Percentiles rank a stretch among this genome's conserved stretches.
Conservation (phyloP, 2,113 vertebrate genomes). For the Telmatochromis brichardi region DNA sequence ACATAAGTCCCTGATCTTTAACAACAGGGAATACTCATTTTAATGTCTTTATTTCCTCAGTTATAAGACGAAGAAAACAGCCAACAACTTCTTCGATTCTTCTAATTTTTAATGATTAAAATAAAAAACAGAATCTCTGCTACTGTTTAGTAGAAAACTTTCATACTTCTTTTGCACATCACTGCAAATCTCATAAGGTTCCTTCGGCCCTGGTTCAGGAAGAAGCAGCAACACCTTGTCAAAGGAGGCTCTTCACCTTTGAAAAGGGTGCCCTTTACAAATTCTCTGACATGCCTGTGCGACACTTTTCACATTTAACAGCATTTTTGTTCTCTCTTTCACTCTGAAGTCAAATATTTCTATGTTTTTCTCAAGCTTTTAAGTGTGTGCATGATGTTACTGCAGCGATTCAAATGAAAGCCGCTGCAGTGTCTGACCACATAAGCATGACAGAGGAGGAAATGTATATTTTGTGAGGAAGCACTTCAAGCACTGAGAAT, state of each 20-base stretch:
- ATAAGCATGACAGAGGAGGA: background rate
- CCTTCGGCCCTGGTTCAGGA: background rate
- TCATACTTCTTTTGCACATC: background rate
- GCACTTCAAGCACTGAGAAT: background rate
- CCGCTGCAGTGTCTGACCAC: background rate
- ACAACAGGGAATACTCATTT: background rate
- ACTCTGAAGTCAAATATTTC: background rate
- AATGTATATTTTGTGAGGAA: background rate
- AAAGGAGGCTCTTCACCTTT: background rate
- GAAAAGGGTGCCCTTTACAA: background rate
- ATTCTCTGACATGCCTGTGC: background rate
- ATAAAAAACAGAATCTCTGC: background rate
- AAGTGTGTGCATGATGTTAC: background rate
- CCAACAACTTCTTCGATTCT: background rate
- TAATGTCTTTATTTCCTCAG: background rate
- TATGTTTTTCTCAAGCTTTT: background rate
- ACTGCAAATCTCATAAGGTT: background rate
- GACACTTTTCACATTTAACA: background rate
- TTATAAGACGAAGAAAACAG: background rate
- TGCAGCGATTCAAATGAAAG: background rate
- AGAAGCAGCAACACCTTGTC: background rate
- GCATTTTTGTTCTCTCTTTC: background rate
- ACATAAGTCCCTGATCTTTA: background rate
- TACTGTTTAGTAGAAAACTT: background rate
- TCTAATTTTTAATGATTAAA: background rate